Evolutionary conservation across 2,113 vertebrate species (phyloP), one percentile per base, ranked within the genome.

Genomic region (Zapus hudsonius): DNA sequence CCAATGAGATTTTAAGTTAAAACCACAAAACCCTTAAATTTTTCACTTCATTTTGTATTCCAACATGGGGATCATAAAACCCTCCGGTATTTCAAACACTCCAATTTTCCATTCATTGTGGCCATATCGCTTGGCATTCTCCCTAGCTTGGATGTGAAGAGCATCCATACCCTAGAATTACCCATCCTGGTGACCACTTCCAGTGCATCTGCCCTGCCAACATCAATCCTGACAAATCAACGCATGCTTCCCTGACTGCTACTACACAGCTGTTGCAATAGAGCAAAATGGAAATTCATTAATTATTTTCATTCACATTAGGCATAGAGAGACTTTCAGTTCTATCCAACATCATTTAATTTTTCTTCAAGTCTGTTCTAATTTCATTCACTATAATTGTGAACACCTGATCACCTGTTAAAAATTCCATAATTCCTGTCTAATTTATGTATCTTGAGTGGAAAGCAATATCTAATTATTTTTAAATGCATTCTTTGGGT

Each of bases 221-320:
- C 47, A 69, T 55, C 29, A 74, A 29, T 25, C 27, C 64, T 31
- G 31, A 86, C 19, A 82, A 91, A 93, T 25, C 19, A 1, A 22
- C 36, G 11, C 52, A 20, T 59, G 15, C 42, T 67, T 86, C 52
- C 8, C 7, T 63, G 75, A n/a, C 25, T 47, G 25, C 4, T 20
- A 85, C 38, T 33, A 36, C 9, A 25, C 84, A 78, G 70, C 23
- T 79, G 42, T 27, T 84, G 69, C 36, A 75, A 64, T 52, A 89
- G 40, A 91, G 86, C 47, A 82, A 57, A 76, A 89, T 70, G 3
- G 11, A 70, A 87, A 89, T 85, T 13, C 67, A 31, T 25, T 90
- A 87, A 87, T 75, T 67, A 6, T 57, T 66, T 89, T 57, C 72
- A 87, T 74, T 47, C 2, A 59, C 3, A 7, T 6, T 79, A 66